A percentile compares a stretch with the other conserved stretches of the same genome.
phyloP scores from a whole-genome alignment of 2,888 invertebrate species.

The Cryptocephalus primarius region DNA sequence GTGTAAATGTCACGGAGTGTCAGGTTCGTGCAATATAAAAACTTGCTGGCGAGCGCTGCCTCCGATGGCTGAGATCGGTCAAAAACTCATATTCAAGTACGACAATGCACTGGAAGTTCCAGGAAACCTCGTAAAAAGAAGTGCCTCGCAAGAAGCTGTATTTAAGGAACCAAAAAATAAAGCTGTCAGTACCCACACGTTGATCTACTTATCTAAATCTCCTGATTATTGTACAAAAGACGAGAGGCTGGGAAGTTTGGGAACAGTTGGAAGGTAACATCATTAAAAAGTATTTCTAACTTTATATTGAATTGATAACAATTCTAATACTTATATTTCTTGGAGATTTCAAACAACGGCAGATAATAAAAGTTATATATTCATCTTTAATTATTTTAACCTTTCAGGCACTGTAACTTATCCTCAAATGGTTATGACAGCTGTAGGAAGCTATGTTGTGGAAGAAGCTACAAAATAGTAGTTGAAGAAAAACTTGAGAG shows the following conservation, averaged over 20 bases:
- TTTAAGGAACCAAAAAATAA: constrained; percentile 13
- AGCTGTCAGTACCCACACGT: constrained; percentile 40
- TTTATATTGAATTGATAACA: too few relatives aligned
- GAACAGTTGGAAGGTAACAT: constrained; percentile 62
- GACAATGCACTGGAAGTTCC: constrained; percentile 43
- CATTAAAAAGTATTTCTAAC: background rate
- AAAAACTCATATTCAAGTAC: constrained; percentile 48
- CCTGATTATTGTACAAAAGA: constrained; percentile 76
- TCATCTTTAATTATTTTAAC: constrained; percentile 8
- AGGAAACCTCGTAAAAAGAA: constrained; percentile 9
- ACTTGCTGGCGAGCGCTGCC: constrained; percentile 73
- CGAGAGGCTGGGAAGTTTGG: constrained; percentile 59
- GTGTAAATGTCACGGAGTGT: constrained; percentile 79
- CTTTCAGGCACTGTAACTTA: constrained; percentile 59
- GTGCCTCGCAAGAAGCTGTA: constrained; percentile 3
- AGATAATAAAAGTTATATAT: background rate
- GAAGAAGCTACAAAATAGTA: constrained; percentile 62
- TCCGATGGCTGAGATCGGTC: constrained; percentile 43
- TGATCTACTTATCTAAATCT: constrained; percentile 67
- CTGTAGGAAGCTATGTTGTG: constrained; percentile 75
- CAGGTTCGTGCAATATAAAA: constrained; percentile 70
- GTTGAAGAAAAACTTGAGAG: constrained; percentile 58
- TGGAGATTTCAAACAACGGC: background rate
- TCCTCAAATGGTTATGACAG: constrained; percentile 56
- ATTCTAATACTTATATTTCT: too few relatives aligned